Evolutionary conservation across 92 coral and sea anemone genomes (phyloP).

Genomic region (Virgularia gustaviana): DNA sequence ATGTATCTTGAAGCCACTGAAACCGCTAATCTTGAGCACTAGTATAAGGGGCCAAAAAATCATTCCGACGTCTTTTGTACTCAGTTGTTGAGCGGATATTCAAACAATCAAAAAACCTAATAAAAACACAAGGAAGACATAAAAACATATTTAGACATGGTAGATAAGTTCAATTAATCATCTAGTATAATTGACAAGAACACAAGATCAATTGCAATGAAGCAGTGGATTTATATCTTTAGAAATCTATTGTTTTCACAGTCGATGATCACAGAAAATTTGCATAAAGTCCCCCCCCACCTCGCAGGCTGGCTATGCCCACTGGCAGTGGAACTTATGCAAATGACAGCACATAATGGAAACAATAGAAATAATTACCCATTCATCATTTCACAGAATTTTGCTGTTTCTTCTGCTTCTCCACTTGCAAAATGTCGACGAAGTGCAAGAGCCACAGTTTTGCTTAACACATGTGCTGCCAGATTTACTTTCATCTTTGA

Average conservation of each 20-base stretch:
- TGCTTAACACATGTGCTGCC: slow-evolving; percentile 60
- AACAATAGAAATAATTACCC: neutral
- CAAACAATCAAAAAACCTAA: slow-evolving; percentile 48
- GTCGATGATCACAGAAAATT: no score
- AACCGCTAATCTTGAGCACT: slow-evolving; percentile 31
- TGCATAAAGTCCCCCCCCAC: no score
- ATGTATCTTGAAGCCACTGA: slow-evolving; percentile 29
- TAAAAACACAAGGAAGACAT: no score
- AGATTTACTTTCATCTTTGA: slow-evolving; percentile 52
- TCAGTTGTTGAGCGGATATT: slow-evolving; percentile 43
- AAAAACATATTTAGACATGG: no score
- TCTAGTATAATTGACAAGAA: no score
- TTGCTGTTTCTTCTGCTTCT: slow-evolving; percentile 51
- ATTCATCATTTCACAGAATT: slow-evolving; percentile 55
- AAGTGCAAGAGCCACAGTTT: slow-evolving; percentile 52
- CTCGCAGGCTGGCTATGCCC: no score
- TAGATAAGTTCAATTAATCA: no score
- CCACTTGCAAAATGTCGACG: slow-evolving; percentile 40
- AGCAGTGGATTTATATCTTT: no score
- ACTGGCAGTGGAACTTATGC: no score
- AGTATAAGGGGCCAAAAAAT: slow-evolving; percentile 38
- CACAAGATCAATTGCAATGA: no score
- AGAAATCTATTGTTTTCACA: no score
- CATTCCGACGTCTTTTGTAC: slow-evolving; percentile 25
- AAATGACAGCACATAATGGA: no score